Percentiles rank a stretch among this genome's conserved stretches.
phyloP scores from a whole-genome alignment of 2,888 invertebrate species.

The Tiliacea aurago region DNA sequence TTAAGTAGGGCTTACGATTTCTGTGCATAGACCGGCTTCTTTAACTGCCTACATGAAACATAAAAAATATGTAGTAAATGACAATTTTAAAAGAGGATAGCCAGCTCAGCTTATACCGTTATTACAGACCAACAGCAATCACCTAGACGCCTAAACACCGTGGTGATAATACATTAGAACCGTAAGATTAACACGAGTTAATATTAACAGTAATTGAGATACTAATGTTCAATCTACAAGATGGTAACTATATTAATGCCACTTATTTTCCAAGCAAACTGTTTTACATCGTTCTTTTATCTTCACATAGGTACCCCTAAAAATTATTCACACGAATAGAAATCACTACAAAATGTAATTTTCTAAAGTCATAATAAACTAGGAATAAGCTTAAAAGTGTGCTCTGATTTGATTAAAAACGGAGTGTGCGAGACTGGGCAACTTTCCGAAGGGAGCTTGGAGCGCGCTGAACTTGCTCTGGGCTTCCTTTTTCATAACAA shows the following conservation, averaged over 20 bases:
- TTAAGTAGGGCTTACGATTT: neutral
- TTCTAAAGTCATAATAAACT: neutral
- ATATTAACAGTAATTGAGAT: neutral
- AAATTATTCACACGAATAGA: neutral
- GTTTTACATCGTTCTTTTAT: neutral
- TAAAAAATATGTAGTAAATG: neutral
- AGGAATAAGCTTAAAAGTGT: constrained; percentile 4
- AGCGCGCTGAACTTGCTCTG: constrained; percentile 15
- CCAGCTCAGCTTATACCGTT: neutral
- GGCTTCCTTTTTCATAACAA: constrained; percentile 36
- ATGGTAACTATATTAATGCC: too few relatives aligned
- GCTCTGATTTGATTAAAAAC: constrained; percentile 44
- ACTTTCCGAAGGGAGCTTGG: constrained; percentile 14
- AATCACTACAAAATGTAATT: constrained; percentile 11
- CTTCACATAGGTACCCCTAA: neutral
- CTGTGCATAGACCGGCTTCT: neutral
- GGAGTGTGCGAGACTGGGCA: neutral
- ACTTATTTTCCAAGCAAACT: neutral
- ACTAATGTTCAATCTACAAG: neutral
- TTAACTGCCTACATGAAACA: neutral
- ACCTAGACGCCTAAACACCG: neutral
- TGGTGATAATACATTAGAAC: neutral
- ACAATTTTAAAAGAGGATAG: neutral
- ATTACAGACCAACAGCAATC: neutral
- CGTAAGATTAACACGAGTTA: neutral